Base-by-base conservation (phyloP, 2,797 vertebrate genomes). In the Acipenser oxyrinchus region DNA sequence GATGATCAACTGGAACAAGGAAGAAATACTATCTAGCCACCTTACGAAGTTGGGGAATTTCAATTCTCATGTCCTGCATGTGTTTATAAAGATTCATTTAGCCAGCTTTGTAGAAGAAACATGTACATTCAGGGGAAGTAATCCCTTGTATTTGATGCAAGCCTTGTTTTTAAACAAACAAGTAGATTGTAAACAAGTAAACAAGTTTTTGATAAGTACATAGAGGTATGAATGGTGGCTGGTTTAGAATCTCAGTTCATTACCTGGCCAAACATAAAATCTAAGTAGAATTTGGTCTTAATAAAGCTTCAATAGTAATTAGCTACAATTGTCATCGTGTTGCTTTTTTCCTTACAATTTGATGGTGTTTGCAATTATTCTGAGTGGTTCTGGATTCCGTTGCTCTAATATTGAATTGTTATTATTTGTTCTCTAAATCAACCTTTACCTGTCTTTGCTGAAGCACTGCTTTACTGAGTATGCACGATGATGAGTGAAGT, bases 11-110 rank as follows among this genome's bases (percentile, higher is more conserved):
- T 51, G 62, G 65, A 60, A 48, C 49, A 50, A 55, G 64, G 53
- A 70, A 13, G 65, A 70, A 67, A 70, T 61, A 49, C 67, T 70
- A 70, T 70, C 69, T 64, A 11, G 48, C 53, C 15, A 57, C 49
- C 62, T 67, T 70, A 66, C 67, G 65, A 70, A 70, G 65, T 53
- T 37, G 66, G 63, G 60, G 69, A 70, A 67, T 64, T 60, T 70
- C 61, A 64, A 52, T 67, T 67, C 65, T 66, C 69, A 6, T 9
- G 7, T 15, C 65, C 52, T 66, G 69, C 66, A 67, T 70, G 67
- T 60, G 65, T 70, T 70, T 70, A 67, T 62, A 67, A 70, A 70
- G 61, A 67, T 66, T 67, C 48, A 70, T 70, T n/a, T 67, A 70
- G 65, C 64, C 23, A 37, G 62, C 66, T 49, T 49, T 58, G 55